Percentiles rank a stretch among this genome's conserved stretches.
Conservation (phyloP, 2,888 invertebrate species). For the Agrotis exclamationis region DNA sequence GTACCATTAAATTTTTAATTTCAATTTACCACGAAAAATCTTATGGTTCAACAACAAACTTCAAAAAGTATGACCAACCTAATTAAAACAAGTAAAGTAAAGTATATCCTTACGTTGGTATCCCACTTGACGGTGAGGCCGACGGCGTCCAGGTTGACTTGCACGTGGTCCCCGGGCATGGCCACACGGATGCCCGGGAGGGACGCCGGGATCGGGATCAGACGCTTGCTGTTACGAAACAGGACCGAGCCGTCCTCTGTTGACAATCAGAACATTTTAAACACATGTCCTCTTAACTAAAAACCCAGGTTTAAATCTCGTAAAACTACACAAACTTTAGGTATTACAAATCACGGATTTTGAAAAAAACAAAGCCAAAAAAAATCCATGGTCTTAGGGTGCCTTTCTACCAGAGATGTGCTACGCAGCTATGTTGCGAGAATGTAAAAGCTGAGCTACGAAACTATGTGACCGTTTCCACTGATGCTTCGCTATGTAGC, state of each 20-base stretch:
- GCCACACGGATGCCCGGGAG: conserved; percentile 94
- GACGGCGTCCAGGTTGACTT: conserved; percentile 92
- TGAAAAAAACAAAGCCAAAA: too few relatives aligned
- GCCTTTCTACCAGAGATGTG: too few relatives aligned
- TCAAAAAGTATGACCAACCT: conserved; percentile 5
- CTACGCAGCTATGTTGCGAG: too few relatives aligned
- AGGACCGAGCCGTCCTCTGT: conserved; percentile 90
- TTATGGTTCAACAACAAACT: not conserved
- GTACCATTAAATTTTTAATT: too few relatives aligned
- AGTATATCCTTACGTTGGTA: conserved; percentile 88
- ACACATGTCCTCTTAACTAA: not conserved
- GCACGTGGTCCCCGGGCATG: conserved; percentile 93
- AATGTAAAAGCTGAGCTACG: too few relatives aligned
- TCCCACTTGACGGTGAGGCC: conserved; percentile 95
- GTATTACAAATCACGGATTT: too few relatives aligned
- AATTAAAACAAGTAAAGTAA: conserved; percentile 24
- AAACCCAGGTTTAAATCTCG: too few relatives aligned
- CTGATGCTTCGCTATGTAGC: too few relatives aligned
- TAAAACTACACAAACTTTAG: too few relatives aligned
- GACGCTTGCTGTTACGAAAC: conserved; percentile 88
- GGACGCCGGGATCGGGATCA: conserved; percentile 93
- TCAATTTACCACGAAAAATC: too few relatives aligned
- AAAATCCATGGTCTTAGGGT: too few relatives aligned
- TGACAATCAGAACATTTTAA: not conserved
- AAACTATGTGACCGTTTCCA: too few relatives aligned